These are phyloP conservation scores for Notarius lentiginosus DNA, from an alignment of 2,113 vertebrate genomes.

Conservation along the genomic window DNA sequence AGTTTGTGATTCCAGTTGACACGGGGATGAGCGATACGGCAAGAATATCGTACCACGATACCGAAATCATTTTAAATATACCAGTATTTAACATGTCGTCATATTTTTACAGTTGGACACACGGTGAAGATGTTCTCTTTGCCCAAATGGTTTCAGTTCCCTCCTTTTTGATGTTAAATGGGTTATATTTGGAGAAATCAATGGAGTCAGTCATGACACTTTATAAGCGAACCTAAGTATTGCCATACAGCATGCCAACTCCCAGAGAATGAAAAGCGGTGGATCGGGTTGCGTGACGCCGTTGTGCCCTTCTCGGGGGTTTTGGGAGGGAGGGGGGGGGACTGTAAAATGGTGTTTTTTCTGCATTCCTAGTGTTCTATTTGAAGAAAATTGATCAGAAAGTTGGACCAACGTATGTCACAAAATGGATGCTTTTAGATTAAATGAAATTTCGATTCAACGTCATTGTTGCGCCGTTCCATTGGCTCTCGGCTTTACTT, in stretches of 20 bases:
- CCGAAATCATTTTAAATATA: background rate
- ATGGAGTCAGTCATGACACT: background rate
- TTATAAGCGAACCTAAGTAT: background rate
- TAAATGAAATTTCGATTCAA: no score
- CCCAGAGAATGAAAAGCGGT: no score
- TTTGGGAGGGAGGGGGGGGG: no score
- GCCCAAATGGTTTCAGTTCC: background rate
- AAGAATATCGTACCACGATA: background rate
- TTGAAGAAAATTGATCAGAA: no score
- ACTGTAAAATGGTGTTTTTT: no score
- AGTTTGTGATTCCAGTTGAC: slow-evolving; percentile 23
- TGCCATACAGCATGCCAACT: background rate
- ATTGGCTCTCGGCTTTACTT: no score
- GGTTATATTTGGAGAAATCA: background rate
- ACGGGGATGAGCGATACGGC: background rate
- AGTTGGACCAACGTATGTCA: no score
- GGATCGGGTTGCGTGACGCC: no score
- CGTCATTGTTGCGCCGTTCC: no score
- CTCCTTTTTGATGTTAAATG: background rate
- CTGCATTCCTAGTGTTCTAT: no score
- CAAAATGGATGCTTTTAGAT: no score
- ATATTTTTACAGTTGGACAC: background rate
- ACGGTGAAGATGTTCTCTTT: background rate
- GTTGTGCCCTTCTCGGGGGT: no score
- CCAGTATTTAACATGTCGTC: background rate